Evolutionary conservation across 1,140 invertebrate genomes (phyloP), one percentile per base, ranked within the genome.

Genomic region (Ips typographus): DNA sequence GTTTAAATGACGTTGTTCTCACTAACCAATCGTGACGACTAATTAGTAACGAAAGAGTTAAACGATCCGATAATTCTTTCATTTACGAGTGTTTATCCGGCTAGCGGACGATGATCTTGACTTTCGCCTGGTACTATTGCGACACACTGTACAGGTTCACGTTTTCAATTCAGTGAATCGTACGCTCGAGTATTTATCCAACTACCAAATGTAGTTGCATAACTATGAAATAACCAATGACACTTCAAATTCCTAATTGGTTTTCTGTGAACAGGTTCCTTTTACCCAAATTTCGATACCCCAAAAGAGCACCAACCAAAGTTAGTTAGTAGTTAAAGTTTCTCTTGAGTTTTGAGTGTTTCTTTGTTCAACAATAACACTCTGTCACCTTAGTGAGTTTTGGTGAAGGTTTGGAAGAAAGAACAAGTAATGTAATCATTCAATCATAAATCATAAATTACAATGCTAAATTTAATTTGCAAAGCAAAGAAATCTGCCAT

Each of bases 21-120:
- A 22, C 22, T 22, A 22, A 22, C 22, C 22, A 22, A 22, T 22
- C 22, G 22, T 22, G 22, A 22, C 22, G 22, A 22, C 22, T 22
- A 22, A 22, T 22, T 22, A 22, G 22, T 22, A 22, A 22, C 22
- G 22, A 22, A 22, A 22, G 22, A 22, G 22, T 22, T 22, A 22
- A 22, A 22, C 22, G 22, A 22, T 22, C 22, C 22, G 22, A 22
- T 22, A 22, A 22, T 22, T 22, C 22, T 22, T 22, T 22, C 22
- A 22, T 22, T 22, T 22, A 22, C 22, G 22, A 22, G 44, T 6
- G 3, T 49, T 49, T 49, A 55, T 55, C 37, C 52, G 8, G 52
- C 52, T 38, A 55, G 37, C 52, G 52, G 52, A 55, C 37, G 52
- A 55, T 55, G 52, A 55, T 55, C 52, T 55, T 55, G 52, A 55